phyloP scores from a whole-genome alignment of 2,113 vertebrate species.

The Silurus asotus region DNA sequence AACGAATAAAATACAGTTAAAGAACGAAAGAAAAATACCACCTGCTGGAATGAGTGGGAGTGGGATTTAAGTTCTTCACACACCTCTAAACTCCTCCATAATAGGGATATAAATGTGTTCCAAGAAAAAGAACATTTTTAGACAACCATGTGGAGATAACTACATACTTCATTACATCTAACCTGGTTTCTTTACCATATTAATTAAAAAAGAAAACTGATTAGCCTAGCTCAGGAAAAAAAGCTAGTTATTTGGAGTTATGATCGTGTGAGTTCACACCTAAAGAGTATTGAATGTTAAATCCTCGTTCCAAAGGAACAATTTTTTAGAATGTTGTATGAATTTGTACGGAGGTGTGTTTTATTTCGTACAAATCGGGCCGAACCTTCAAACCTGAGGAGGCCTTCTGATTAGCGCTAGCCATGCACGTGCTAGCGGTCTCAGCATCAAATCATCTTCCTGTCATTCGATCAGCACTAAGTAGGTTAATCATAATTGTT shows the following conservation, averaged over 20 bases:
- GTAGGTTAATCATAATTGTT: slow-evolving; percentile 30
- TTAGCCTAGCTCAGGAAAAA: not conserved
- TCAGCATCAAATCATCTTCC: not conserved
- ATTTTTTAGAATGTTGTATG: not conserved
- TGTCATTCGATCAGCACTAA: slow-evolving; percentile 14
- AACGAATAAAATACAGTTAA: no score
- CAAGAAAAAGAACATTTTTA: not conserved
- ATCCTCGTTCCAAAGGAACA: not conserved
- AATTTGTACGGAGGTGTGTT: not conserved
- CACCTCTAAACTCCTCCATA: not conserved
- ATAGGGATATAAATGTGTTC: not conserved
- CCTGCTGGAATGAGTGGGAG: not conserved
- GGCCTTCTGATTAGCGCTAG: not conserved
- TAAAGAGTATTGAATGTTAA: not conserved
- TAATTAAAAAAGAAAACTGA: not conserved
- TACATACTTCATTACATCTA: not conserved
- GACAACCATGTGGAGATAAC: not conserved
- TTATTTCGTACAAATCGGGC: not conserved
- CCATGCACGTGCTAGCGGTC: not conserved
- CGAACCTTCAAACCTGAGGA: not conserved
- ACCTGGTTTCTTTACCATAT: not conserved
- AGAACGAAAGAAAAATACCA: not conserved
- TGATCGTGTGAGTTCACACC: not conserved
- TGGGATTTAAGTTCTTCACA: not conserved
- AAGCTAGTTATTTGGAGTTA: not conserved